Evolutionary conservation across 2,797 vertebrate genomes (phyloP).

Genomic region (Morelia viridis): DNA sequence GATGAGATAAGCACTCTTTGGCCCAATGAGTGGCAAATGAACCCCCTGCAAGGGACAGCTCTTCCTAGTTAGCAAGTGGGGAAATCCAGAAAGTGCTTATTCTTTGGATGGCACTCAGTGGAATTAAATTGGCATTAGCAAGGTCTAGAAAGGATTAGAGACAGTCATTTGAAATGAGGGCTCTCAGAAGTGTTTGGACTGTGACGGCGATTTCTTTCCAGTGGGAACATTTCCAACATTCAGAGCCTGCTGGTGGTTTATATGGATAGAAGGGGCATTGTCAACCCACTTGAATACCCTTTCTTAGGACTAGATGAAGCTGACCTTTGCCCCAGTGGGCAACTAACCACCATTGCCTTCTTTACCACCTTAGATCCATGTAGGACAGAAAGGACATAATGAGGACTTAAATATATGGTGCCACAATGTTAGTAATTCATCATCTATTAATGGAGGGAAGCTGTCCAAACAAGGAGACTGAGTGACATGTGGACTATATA

Average conservation of each 20-base stretch:
- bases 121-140: neutral
- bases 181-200: neutral
- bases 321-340: neutral
- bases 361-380: neutral
- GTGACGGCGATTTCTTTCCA: neutral
- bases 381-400: neutral
- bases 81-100: constrained; percentile 33
- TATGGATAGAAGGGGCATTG: neutral
- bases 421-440: neutral
- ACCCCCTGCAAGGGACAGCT: constrained; percentile 11
- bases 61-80: constrained; percentile 10
- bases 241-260: neutral
- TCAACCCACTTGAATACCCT: neutral
- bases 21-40: constrained; percentile 35
- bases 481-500: neutral
- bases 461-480: neutral
- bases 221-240: neutral
- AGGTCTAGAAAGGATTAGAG: constrained; percentile 34
- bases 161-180: constrained; percentile 43
- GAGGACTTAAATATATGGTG: neutral
- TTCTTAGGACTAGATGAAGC: neutral
- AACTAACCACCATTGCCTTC: neutral
- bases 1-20: constrained; percentile 16
- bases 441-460: neutral
- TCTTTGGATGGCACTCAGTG: constrained; percentile 17